Evolutionary conservation across 2,113 vertebrate genomes (phyloP), one percentile per base, ranked within the genome.

Genomic region (Epinephelus moara): DNA sequence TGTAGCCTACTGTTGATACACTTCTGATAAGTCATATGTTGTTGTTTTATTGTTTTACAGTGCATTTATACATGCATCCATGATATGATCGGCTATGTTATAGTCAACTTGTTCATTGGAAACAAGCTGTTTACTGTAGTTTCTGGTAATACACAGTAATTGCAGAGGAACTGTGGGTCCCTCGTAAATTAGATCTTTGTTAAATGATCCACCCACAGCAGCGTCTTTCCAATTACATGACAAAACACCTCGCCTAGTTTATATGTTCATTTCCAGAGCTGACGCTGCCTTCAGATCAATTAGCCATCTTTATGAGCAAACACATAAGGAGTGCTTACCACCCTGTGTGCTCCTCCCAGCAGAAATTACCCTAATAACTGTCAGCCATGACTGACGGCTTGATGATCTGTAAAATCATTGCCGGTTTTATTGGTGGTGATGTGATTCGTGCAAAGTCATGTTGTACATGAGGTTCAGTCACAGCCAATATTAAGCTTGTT

Each of bases 371-470:
- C 37, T 57, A 86, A 88, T 90, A 84, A 88, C 78, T 86, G 73
- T 78, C 89, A 72, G 78, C 59, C 3, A 15, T 57, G 85, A 75
- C 81, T 85, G 87, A 89, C 52, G 17, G 52, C 75, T 89, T 84
- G 62, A 91, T 86, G 88, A 88, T 72, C 69, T 82, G 81, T 80
- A 81, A 80, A 88, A 87, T 75, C 33, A 66, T 80, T 76, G 78
- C 81, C 75, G 73, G 12, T 86, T 92, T 91, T 90, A 91, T 90
- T 77, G 73, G 81, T 23, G 40, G 25, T 59, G 70, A 76, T 80
- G 18, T 76, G 88, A 90, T 83, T 88, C 85, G 64, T 88, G 78
- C 78, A 42, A 27, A 82, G 88, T 87, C 90, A 84, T 70, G 71
- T 85, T 42, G 53, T 68, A 60, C 63, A 52, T 30, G 18, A 75